These are phyloP conservation scores for Sycobia sp. DNA, from an alignment of 1,140 invertebrate genomes.

Conservation along the genomic window DNA sequence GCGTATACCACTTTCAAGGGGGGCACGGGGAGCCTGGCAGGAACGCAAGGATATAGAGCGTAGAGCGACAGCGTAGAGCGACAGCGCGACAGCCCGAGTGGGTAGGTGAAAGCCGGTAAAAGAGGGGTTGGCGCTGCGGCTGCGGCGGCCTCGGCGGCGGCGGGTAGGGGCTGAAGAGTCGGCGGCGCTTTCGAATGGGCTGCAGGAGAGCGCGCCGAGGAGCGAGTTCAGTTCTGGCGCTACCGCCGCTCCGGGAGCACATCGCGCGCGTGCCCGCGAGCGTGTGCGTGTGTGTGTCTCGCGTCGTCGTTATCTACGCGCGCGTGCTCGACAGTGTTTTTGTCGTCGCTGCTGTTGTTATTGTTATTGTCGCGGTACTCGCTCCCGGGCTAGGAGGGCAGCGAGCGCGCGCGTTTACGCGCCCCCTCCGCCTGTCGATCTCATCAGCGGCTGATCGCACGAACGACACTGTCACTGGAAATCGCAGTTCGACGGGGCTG, in stretches of 20 bases:
- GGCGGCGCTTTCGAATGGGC: constrained; percentile 51
- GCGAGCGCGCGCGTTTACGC: too few species aligned
- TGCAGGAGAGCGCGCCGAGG: constrained; percentile 49
- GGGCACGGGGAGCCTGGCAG: too few species aligned
- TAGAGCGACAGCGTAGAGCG: background rate
- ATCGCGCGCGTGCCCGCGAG: constrained; percentile 12
- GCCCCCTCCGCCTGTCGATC: too few species aligned
- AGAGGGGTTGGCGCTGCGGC: constrained; percentile 23
- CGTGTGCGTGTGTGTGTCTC: background rate
- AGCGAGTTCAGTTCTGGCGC: constrained; percentile 53
- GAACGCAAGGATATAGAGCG: background rate
- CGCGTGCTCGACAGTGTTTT: constrained; percentile 39
- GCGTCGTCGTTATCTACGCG: too few species aligned
- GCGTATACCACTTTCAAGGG: too few species aligned
- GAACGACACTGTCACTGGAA: too few species aligned
- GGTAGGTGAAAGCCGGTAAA: background rate
- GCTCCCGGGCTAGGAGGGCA: too few species aligned
- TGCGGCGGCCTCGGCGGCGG: constrained; percentile 13
- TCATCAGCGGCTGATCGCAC: too few species aligned
- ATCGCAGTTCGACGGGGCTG: too few species aligned
- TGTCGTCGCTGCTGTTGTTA: too few species aligned
- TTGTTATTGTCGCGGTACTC: too few species aligned
- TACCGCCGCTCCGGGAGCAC: constrained; percentile 49
- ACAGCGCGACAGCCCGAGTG: background rate
- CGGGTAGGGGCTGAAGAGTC: constrained; percentile 20